Evolutionary conservation across 2,797 vertebrate genomes (phyloP).

Genomic region (Peromyscus nudipes): DNA sequence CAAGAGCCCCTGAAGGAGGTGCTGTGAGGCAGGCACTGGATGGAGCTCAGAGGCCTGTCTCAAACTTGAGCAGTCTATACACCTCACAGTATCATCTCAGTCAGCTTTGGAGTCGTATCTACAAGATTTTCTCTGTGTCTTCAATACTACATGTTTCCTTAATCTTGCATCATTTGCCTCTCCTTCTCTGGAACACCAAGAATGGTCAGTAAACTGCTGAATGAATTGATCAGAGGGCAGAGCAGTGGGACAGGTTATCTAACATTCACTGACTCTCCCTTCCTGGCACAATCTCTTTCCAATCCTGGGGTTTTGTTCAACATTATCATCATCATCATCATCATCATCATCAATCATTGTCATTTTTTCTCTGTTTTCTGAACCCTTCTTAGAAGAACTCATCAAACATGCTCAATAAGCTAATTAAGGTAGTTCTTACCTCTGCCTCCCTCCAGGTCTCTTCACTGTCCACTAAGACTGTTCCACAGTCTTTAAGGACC

Average conservation of each 20-base stretch:
- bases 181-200: no score
- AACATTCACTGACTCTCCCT: not conserved
- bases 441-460: not conserved
- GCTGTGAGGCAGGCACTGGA: not conserved
- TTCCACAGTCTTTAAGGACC: not conserved
- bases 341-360: not conserved
- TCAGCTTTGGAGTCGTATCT: not conserved
- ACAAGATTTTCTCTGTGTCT: not conserved
- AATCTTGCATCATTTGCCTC: not conserved
- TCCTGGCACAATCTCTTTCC: not conserved
- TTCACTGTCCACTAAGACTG: not conserved
- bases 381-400: constrained; percentile 21
- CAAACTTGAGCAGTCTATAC: not conserved
- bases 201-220: not conserved
- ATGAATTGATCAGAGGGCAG: not conserved
- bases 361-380: not conserved
- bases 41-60: not conserved
- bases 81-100: not conserved
- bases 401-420: not conserved
- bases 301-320: not conserved
- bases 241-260: not conserved
- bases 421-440: not conserved
- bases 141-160: not conserved
- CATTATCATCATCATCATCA: not conserved
- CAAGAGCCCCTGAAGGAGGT: not conserved